Evolutionary conservation across 2,888 invertebrate genomes (phyloP).

Genomic region (Lithosia quadra): DNA sequence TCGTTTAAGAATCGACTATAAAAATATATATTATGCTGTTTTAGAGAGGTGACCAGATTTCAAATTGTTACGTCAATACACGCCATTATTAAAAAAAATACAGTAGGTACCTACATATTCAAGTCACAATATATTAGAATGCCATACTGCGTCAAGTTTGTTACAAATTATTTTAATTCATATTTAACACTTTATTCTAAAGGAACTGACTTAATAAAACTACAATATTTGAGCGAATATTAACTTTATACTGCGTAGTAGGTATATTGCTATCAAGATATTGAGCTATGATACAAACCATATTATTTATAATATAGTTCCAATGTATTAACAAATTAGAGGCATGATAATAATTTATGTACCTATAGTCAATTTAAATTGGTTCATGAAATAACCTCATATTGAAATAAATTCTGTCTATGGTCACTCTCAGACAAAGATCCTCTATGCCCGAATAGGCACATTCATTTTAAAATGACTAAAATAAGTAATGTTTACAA

Average conservation of each 20-base stretch:
- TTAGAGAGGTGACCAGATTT: too few relatives aligned
- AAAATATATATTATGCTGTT: too few relatives aligned
- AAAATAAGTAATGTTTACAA: too few relatives aligned
- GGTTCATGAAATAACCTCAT: slow-evolving; percentile 11
- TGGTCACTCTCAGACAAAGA: background rate
- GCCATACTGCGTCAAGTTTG: slow-evolving; percentile 40
- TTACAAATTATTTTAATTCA: slow-evolving; percentile 40
- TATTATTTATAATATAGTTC: slow-evolving; percentile 25
- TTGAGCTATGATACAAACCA: slow-evolving; percentile 33
- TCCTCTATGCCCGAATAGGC: background rate
- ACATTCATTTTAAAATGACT: too few relatives aligned
- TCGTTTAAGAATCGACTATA: too few relatives aligned
- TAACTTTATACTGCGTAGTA: slow-evolving; percentile 38
- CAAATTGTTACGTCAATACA: background rate
- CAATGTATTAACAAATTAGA: background rate
- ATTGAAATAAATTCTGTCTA: background rate
- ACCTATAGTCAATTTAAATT: slow-evolving; percentile 31
- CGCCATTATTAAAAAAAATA: background rate
- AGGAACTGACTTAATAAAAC: slow-evolving; percentile 79
- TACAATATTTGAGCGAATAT: slow-evolving; percentile 75
- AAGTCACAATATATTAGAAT: slow-evolving; percentile 3
- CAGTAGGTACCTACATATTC: background rate
- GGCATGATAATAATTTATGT: background rate
- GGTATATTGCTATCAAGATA: slow-evolving; percentile 46
- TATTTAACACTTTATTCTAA: slow-evolving; percentile 65